Conservation (phyloP, 2,113 vertebrate genomes). For the Murina feae region DNA sequence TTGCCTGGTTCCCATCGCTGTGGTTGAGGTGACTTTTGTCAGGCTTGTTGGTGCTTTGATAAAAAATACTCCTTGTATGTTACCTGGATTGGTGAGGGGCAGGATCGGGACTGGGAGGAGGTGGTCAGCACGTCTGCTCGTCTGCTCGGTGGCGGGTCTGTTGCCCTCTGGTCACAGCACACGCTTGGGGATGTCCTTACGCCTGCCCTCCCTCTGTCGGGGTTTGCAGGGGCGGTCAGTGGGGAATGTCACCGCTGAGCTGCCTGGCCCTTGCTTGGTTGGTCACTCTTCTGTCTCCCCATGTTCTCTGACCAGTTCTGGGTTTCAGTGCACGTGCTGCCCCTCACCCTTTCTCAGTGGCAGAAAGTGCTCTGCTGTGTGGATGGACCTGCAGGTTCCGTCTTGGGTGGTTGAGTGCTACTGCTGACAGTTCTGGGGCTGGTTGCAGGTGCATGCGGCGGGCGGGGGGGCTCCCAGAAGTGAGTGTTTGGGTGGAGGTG, state of each 20-base stretch:
- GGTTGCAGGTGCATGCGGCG: background rate
- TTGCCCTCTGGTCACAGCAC: background rate
- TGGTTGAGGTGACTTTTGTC: too few relatives aligned
- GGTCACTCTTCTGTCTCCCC: background rate
- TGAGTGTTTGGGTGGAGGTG: background rate
- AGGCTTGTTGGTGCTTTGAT: background rate
- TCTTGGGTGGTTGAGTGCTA: background rate
- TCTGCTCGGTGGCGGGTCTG: background rate
- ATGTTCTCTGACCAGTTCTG: background rate
- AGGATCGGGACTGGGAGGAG: background rate
- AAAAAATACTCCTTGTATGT: accelerated
- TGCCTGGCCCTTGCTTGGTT: background rate
- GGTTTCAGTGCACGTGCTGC: background rate
- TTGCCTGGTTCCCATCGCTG: background rate
- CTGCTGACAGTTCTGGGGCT: background rate
- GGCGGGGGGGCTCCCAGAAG: background rate
- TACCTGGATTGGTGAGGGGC: background rate
- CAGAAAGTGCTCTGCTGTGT: background rate
- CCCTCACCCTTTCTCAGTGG: background rate
- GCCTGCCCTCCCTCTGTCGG: background rate
- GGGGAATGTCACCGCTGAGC: background rate
- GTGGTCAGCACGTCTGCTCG: accelerated
- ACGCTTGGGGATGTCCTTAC: accelerated
- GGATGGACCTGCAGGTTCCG: background rate
- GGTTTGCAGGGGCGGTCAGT: accelerated